Conservation (phyloP, 1,140 invertebrate species). For the Drosophila trapezifrons region DNA sequence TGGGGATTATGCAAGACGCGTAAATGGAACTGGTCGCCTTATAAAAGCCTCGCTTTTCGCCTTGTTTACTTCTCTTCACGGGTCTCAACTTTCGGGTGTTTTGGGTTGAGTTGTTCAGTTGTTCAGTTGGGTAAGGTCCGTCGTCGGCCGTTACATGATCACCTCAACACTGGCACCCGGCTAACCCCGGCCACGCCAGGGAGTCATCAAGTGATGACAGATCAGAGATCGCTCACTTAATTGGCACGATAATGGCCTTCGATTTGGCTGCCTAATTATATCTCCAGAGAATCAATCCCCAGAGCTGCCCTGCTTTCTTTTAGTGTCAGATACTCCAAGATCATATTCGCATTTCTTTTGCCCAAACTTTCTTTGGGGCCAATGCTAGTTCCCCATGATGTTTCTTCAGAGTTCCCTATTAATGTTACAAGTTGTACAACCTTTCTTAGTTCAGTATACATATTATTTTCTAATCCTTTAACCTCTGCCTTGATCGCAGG, state of each 20-base stretch:
- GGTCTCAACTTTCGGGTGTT: constrained; percentile 9
- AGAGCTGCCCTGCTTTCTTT: constrained; percentile 18
- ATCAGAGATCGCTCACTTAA: background rate
- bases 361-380: background rate
- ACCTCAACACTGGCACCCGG: constrained; percentile 12
- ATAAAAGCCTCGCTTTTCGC: constrained; percentile 34
- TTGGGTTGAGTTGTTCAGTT: no score
- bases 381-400: background rate
- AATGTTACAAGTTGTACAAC: background rate
- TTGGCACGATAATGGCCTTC: background rate
- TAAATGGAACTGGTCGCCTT: constrained; percentile 34
- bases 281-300: background rate
- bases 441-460: no score
- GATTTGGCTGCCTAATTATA: background rate
- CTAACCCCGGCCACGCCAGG: background rate
- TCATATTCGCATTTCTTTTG: background rate
- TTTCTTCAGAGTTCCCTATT: no score
- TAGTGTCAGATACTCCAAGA: constrained; percentile 3
- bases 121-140: constrained; percentile 25
- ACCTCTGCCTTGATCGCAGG: no score
- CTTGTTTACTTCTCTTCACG: constrained; percentile 23
- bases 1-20: constrained; percentile 19
- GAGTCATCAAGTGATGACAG: background rate
- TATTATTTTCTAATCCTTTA: no score
- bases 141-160: constrained; percentile 14